These are phyloP conservation scores for Acipenser oxyrinchus DNA, from an alignment of 2,797 vertebrate genomes.

Conservation along the genomic window DNA sequence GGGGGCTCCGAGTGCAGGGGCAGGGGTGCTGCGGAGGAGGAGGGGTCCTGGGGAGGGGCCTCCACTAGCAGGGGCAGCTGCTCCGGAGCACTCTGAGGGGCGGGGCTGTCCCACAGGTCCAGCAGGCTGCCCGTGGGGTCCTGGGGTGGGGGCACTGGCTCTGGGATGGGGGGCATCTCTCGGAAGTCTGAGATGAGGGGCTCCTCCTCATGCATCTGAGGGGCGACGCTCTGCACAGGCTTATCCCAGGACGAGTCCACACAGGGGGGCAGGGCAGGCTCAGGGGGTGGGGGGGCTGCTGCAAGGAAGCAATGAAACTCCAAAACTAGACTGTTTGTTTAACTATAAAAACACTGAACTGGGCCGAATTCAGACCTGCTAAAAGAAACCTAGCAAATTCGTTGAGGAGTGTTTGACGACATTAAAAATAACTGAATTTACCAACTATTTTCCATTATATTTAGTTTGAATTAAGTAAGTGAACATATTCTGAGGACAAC, in stretches of 20 bases:
- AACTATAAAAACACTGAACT: too few relatives aligned
- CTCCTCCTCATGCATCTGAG: conserved; percentile 37
- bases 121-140: conserved; percentile 46
- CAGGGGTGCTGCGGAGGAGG: conserved; percentile 33
- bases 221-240: conserved; percentile 53
- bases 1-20: conserved; percentile 25
- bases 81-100: conserved; percentile 13
- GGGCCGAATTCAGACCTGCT: too few relatives aligned
- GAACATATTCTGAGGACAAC: too few relatives aligned
- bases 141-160: conserved; percentile 14
- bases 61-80: conserved; percentile 40
- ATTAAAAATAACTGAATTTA: too few relatives aligned
- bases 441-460: too few relatives aligned
- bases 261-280: conserved; percentile 37
- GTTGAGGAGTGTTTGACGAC: too few relatives aligned
- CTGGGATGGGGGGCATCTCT: conserved; percentile 8
- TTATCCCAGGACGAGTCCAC: conserved; percentile 44
- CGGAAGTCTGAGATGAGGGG: conserved; percentile 17
- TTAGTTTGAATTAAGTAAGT: too few relatives aligned
- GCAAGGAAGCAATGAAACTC: too few relatives aligned
- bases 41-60: conserved; percentile 21
- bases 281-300: conserved; percentile 30
- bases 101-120: conserved; percentile 52
- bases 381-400: too few relatives aligned
- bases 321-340: too few relatives aligned